A percentile compares a stretch with the other conserved stretches of the same genome.
Conservation (phyloP, 2,797 vertebrate species). For the Psittacula derbiana region DNA sequence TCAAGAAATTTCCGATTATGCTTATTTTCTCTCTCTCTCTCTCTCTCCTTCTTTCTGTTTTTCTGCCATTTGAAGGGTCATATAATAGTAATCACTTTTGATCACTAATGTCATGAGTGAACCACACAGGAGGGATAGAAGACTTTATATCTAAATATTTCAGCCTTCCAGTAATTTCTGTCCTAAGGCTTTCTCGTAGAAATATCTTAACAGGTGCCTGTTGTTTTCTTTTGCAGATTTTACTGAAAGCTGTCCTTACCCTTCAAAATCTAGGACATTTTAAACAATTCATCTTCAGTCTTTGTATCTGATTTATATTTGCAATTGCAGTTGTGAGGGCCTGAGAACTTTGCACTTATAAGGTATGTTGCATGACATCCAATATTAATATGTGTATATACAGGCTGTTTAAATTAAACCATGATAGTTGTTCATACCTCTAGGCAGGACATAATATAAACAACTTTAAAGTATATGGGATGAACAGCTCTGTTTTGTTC, state of each 20-base stretch:
- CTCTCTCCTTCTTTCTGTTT: neutral
- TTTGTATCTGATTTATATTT: neutral
- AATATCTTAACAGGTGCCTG: neutral
- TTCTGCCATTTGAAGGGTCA: neutral
- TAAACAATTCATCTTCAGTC: neutral
- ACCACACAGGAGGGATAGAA: neutral
- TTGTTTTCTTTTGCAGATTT: neutral
- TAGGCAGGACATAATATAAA: conserved; percentile 21
- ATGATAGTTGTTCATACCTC: neutral
- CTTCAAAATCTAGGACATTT: neutral
- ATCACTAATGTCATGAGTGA: neutral
- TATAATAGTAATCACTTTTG: neutral
- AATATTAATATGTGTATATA: neutral
- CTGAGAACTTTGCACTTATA: neutral
- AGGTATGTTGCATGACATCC: neutral
- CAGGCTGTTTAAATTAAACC: conserved; percentile 36
- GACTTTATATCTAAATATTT: neutral
- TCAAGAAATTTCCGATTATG: rapidly evolving
- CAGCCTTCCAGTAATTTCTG: neutral
- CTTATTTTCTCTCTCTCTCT: neutral
- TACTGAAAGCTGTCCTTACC: neutral
- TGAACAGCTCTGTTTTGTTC: neutral
- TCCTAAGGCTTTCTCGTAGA: neutral
- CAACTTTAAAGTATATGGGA: neutral
- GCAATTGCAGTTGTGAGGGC: neutral